Evolutionary conservation across 35 echinoderm and acorn worm genomes (phyloP), one percentile per base, ranked within the genome.

Genomic region (Diadema setosum): DNA sequence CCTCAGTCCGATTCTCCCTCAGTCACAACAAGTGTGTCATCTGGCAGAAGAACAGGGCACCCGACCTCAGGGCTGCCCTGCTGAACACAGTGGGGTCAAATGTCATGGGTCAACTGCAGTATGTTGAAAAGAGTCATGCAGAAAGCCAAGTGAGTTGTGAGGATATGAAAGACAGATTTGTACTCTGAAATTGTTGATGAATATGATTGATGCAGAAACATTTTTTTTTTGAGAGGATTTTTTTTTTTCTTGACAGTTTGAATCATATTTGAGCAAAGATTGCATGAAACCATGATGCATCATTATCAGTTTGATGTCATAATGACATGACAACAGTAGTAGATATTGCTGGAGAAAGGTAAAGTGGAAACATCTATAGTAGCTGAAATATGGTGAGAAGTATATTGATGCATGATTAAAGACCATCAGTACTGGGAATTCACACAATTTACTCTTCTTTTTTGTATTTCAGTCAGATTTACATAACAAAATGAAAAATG

Each of bases 31-130:
- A 95, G 83, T 90, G 78, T 26, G 16, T 64, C 21, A 42, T 99
- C 14, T 94, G 93, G 90, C 96, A 99, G 64, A 99, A 95, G 61
- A 94, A 92, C 52, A 94, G 90, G 87, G 70, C 85, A 20, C 44
- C 89, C 15, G 83, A 90, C 46, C 49, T 84, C 39, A 95, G 82
- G 82, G 49, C 67, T 25, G 96, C 96, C 32, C 65, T 99, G 1
- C 52, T 94, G 50, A 99, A 87, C 43, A 87, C 80, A 0, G 58
- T 87, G 46, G 96, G 96, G 35, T 84, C 85, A 26, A 92, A 37
- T 69, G 90, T 92, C n/a, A 92, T 98, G 88, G 60, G 41, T 46
- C 93, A 92, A 32, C 88, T 99, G 92, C 55, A 50, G n/a, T 15
- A 36, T 43, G 69, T 92, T 17, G 69, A 88, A 60, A 55, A 45